Evolutionary conservation across 2,888 invertebrate species (phyloP).

Genomic region (Drosophila melanosoma): DNA sequence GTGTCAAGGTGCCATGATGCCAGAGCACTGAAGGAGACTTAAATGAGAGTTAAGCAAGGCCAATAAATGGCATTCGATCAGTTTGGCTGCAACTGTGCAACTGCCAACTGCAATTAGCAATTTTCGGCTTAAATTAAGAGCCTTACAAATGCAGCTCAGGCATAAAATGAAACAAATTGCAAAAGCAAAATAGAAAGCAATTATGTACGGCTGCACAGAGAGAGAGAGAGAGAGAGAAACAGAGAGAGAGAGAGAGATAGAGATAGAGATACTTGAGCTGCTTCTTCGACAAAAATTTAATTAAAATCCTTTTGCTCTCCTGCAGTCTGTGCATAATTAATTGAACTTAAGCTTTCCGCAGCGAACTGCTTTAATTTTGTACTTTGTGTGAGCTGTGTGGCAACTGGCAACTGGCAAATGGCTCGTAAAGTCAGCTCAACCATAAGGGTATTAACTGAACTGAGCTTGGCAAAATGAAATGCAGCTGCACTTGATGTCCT

Average conservation of each 20-base stretch:
- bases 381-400: background rate
- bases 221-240: slow-evolving; percentile 6
- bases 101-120: slow-evolving; percentile 67
- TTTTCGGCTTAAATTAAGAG: slow-evolving; percentile 77
- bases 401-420: slow-evolving; percentile 2
- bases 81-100: slow-evolving; percentile 39
- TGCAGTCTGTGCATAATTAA: slow-evolving; percentile 66
- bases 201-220: background rate
- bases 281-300: slow-evolving; percentile 59
- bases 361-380: slow-evolving; percentile 39
- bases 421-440: slow-evolving; percentile 13
- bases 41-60: slow-evolving; percentile 10
- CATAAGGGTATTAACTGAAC: background rate
- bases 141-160: slow-evolving; percentile 72
- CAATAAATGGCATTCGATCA: slow-evolving; percentile 21
- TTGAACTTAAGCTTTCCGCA: slow-evolving; percentile 66
- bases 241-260: background rate
- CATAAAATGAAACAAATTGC: slow-evolving; percentile 70
- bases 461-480: slow-evolving; percentile 4
- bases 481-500: background rate
- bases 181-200: slow-evolving; percentile 19
- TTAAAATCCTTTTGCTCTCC: slow-evolving; percentile 66
- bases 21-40: background rate
- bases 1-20: slow-evolving; percentile 62
- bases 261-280: background rate